Evolutionary conservation across 2,113 vertebrate species (phyloP).

Genomic region (Oreotrochilus melanogaster): DNA sequence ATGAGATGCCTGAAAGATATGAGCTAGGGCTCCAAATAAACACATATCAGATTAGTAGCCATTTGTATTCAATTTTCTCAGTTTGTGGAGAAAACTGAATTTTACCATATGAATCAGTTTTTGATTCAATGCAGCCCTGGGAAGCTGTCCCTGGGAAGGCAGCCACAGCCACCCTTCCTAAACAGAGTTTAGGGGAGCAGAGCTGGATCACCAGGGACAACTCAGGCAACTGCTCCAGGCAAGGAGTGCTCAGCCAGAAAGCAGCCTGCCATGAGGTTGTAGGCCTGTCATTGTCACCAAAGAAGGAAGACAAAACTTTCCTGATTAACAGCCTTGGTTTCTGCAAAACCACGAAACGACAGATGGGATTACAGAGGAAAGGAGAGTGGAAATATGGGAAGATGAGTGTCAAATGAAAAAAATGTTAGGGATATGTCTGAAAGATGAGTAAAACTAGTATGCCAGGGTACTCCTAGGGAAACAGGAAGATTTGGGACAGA

Average conservation of each 20-base stretch:
- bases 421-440: not conserved
- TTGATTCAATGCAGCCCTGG: not conserved
- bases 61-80: not conserved
- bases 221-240: accelerated
- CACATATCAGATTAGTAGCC: not conserved
- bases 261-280: not conserved
- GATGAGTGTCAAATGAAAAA: not conserved
- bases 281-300: not conserved
- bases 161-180: not conserved
- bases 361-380: not conserved
- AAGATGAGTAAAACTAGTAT: not conserved
- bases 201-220: not conserved
- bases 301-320: not conserved
- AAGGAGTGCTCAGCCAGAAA: not conserved
- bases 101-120: not conserved
- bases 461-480: not conserved
- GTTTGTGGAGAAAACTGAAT: not conserved
- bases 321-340: not conserved
- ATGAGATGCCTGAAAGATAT: not conserved
- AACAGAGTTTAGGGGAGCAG: not conserved
- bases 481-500: not conserved
- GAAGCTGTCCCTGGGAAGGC: not conserved
- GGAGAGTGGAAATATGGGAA: not conserved
- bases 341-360: not conserved
- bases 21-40: not conserved